phyloP scores from a whole-genome alignment of 2,888 invertebrate species.

The Escarpia spicata region DNA sequence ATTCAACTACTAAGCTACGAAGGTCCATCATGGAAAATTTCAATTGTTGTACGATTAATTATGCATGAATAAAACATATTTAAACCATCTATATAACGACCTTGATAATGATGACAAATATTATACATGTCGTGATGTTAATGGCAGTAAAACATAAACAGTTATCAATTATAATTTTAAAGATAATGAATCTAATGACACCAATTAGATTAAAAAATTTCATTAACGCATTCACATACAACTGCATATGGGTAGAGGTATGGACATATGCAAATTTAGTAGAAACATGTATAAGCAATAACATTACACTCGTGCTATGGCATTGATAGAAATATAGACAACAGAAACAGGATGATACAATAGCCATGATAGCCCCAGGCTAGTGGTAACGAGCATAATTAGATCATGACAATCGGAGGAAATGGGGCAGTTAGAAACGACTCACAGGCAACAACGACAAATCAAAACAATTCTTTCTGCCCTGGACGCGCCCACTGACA shows the following conservation, averaged over 20 bases:
- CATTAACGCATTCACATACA: not conserved
- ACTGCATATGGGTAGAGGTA: not conserved
- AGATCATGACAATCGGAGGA: not conserved
- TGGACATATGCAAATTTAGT: not conserved
- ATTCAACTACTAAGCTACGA: not conserved
- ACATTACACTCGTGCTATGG: too few species aligned
- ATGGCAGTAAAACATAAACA: not conserved
- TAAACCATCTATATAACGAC: not conserved
- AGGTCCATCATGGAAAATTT: not conserved
- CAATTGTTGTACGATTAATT: not conserved
- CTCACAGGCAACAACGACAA: not conserved
- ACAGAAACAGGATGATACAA: not conserved
- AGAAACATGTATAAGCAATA: not conserved
- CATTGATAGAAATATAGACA: not conserved
- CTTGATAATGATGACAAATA: not conserved
- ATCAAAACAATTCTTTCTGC: not conserved
- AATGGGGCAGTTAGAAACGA: not conserved
- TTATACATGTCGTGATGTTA: not conserved
- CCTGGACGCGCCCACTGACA: not conserved
- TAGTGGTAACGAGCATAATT: not conserved
- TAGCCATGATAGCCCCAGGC: not conserved
- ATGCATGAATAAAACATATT: not conserved
- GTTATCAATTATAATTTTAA: too few species aligned
- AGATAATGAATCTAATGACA: too few species aligned
- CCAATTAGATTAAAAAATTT: not conserved